Evolutionary conservation across 2,797 vertebrate genomes (phyloP), one percentile per base, ranked within the genome.

Genomic region (Odontamblyopus rebecca): DNA sequence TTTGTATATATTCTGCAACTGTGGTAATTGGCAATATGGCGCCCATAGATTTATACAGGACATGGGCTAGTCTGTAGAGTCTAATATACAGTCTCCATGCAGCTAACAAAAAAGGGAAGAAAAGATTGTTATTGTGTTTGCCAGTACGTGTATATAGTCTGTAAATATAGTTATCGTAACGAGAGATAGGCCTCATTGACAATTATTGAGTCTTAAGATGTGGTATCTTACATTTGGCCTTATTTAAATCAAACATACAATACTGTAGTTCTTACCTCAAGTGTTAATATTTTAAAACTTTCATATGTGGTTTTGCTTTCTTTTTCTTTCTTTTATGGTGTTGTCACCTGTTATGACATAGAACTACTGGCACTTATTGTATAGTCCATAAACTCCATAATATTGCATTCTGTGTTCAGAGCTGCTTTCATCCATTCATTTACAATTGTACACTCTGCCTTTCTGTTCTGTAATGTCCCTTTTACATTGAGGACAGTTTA

Each of bases 391-490:
- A 30, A 15, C 29, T 32, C 29, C 30, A 32, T 61, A 8, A 32
- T 61, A 8, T 35, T 9, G 2, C 61, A 74, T 77, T 68, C 74
- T 80, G 68, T 50, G 74, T 74, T 61, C 18, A 9, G 62, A 72
- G 69, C 67, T 74, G 75, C 67, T 80, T 68, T 74, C 68, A 65
- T 59, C n/a, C 11, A 41, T 54, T 9, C 72, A 76, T 51, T 57
- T 71, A 59, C 72, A 11, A 72, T 60, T 67, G 61, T 82, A 77
- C 83, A 68, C 53, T 70, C 82, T 70, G 67, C 48, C 51, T 76
- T 75, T 73, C 48, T 29, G 13, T 75, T 5, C 23, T 79, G 23
- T 23, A 23, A 23, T 23, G 1, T 23, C 23, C 23, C 23, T 23
- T 12, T 79, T 59, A 74, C 13, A 71, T 65, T 79, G 72, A 1